phyloP scores from a whole-genome alignment of 2,888 invertebrate species.

The Phytoseiulus persimilis region DNA sequence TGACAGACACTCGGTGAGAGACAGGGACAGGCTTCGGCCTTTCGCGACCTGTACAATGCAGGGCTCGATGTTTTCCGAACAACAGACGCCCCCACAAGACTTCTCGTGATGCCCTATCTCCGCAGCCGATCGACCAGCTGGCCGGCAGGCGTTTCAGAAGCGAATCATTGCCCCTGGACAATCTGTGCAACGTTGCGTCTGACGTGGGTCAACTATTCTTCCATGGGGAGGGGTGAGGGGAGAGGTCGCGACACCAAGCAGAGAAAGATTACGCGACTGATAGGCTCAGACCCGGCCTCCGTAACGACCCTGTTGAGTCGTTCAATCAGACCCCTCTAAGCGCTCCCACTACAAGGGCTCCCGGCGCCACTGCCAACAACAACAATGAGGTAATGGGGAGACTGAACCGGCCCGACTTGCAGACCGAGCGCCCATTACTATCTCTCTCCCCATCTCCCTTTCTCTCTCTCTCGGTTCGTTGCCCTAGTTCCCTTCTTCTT shows the following conservation, averaged over 20 bases:
- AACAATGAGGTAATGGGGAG: not conserved
- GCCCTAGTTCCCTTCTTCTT: not conserved
- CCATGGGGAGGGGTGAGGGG: not conserved
- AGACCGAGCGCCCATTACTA: not conserved
- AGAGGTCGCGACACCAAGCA: not conserved
- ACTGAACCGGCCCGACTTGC: not conserved
- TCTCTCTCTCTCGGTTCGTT: too few species aligned
- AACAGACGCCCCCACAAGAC: too few species aligned
- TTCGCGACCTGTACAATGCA: too few species aligned
- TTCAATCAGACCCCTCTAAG: not conserved
- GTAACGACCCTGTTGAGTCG: not conserved
- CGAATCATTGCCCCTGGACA: not conserved
- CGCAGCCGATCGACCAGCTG: too few species aligned
- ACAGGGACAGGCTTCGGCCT: not conserved
- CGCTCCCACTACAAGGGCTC: not conserved
- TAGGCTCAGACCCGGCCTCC: not conserved
- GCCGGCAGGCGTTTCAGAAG: too few species aligned
- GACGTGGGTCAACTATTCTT: not conserved
- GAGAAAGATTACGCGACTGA: not conserved
- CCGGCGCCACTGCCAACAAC: not conserved
- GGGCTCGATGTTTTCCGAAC: too few species aligned
- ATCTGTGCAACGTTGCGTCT: not conserved
- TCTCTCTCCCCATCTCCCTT: not conserved
- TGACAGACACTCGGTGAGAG: not conserved
- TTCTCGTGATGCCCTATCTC: too few species aligned